Evolutionary conservation across 2,797 vertebrate species (phyloP).

Genomic region (Graptemys geographica): DNA sequence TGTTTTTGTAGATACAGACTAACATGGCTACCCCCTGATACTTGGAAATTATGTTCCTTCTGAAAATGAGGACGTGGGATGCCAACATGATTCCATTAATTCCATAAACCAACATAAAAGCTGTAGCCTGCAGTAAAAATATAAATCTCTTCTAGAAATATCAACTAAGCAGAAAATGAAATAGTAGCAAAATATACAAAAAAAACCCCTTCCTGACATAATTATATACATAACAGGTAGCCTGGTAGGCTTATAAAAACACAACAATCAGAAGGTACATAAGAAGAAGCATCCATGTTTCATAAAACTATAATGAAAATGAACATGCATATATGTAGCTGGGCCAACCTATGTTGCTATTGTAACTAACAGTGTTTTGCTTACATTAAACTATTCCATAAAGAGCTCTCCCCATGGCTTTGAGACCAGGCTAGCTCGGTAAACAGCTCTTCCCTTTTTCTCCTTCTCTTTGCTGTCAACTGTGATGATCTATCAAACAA

Average conservation of each 20-base stretch:
- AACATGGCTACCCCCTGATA: neutral
- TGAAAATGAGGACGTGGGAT: neutral
- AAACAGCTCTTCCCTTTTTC: neutral
- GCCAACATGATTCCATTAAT: constrained; percentile 30
- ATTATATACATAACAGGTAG: neutral
- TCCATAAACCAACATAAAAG: constrained; percentile 15
- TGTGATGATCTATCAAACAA: neutral
- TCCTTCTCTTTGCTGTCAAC: neutral
- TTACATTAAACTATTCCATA: neutral
- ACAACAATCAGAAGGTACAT: neutral
- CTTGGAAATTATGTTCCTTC: neutral
- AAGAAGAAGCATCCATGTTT: neutral
- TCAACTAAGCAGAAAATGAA: constrained; percentile 15
- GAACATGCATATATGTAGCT: neutral
- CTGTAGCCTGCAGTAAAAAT: neutral
- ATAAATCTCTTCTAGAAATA: neutral
- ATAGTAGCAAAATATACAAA: neutral
- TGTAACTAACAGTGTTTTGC: neutral
- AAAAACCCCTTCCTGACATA: neutral
- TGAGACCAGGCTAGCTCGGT: neutral
- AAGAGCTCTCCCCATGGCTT: neutral
- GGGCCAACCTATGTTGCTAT: neutral
- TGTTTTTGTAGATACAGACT: too few species aligned
- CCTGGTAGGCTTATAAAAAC: neutral
- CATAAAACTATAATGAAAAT: neutral